phyloP scores from a whole-genome alignment of 2,113 vertebrate genomes.

The Sinocyclocheilus rhinocerous region DNA sequence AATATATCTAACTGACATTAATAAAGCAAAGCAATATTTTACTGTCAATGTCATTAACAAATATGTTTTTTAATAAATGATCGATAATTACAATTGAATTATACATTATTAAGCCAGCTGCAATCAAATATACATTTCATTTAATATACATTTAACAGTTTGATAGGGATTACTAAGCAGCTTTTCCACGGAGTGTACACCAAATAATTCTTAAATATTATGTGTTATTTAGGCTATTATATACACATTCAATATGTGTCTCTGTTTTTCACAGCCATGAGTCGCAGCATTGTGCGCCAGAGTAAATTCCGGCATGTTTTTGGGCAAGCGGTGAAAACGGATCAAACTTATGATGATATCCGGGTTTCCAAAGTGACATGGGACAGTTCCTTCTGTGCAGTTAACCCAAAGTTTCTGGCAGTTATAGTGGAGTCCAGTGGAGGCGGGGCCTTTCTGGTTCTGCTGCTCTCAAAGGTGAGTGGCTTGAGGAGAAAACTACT shows the following conservation, averaged over 20 bases:
- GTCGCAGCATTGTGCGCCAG: conserved; percentile 95
- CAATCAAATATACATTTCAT: background rate
- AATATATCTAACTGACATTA: background rate
- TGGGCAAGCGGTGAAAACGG: conserved; percentile 90
- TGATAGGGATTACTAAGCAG: background rate
- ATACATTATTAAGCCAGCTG: background rate
- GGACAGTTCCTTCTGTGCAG: conserved; percentile 96
- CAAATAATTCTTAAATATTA: background rate
- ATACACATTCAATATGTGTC: background rate
- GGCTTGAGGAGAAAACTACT: background rate
- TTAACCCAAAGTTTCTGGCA: conserved; percentile 96
- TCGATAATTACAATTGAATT: background rate
- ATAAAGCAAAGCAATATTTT: background rate
- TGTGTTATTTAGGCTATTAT: background rate
- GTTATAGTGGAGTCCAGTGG: conserved; percentile 95
- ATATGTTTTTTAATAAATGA: background rate
- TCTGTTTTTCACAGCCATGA: conserved; percentile 79
- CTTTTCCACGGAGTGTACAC: background rate
- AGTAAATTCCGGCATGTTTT: conserved; percentile 98
- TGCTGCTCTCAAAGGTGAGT: conserved; percentile 89
- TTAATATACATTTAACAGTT: background rate
- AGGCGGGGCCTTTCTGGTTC: conserved; percentile 90
- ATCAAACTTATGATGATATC: conserved; percentile 96
- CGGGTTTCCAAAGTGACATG: conserved; percentile 97
- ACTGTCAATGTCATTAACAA: background rate